phyloP scores from a whole-genome alignment of 2,888 invertebrate species.

The Thyatira batis region DNA sequence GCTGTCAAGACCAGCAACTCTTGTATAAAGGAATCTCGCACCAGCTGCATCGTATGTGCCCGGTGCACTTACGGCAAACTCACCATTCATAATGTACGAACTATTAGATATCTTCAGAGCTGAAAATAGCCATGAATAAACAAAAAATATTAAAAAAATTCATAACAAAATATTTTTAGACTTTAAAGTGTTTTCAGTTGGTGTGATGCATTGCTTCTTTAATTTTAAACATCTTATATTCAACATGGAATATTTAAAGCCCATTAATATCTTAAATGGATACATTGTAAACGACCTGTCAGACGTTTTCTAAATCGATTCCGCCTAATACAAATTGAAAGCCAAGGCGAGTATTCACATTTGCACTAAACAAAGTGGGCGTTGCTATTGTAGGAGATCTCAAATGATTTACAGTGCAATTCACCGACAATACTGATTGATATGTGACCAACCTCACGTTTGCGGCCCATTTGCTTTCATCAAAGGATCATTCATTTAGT shows the following conservation, averaged over 20 bases:
- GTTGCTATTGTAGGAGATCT: conserved; percentile 47
- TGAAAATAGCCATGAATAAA: conserved; percentile 56
- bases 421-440: conserved; percentile 56
- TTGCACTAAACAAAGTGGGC: conserved; percentile 53
- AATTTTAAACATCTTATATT: conserved; percentile 11
- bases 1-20: conserved; percentile 88
- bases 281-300: conserved; percentile 39
- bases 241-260: conserved; percentile 17
- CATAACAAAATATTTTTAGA: conserved; percentile 9
- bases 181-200: conserved; percentile 2
- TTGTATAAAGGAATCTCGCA: conserved; percentile 89
- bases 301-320: conserved; percentile 47
- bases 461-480: conserved; percentile 62
- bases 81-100: conserved; percentile 91
- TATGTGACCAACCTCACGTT: conserved; percentile 59
- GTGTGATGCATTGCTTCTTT: conserved; percentile 5
- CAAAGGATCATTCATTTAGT: conserved; percentile 57
- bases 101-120: conserved; percentile 90
- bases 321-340: conserved; percentile 42
- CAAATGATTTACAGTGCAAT: conserved; percentile 55
- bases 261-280: conserved; percentile 33
- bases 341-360: conserved; percentile 49
- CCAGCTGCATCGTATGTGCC: conserved; percentile 91
- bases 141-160: conserved; percentile 26
- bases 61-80: conserved; percentile 88